Percentiles rank a stretch among this genome's conserved stretches.
These are phyloP conservation scores for Chloropsis hardwickii DNA, from an alignment of 2,113 vertebrate species.

Conservation along the genomic window DNA sequence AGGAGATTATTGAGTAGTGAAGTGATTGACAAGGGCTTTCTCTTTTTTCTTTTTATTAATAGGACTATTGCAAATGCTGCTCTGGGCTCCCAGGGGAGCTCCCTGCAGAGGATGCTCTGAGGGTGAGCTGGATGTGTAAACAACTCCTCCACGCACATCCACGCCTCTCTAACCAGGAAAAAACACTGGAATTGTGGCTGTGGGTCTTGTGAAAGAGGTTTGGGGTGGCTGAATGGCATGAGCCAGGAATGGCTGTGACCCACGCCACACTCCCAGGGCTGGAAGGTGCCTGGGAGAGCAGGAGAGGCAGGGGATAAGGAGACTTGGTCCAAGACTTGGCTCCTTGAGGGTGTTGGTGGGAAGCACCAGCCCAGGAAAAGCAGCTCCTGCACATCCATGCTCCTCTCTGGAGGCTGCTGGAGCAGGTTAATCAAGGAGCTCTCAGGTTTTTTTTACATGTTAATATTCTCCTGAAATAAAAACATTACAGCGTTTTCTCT, in stretches of 20 bases:
- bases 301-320: fast-evolving
- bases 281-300: not conserved
- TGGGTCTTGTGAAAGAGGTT: not conserved
- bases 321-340: no score
- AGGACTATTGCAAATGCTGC: not conserved
- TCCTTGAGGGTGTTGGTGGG: not conserved
- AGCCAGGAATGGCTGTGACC: not conserved
- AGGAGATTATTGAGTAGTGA: not conserved
- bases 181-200: not conserved
- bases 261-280: not conserved
- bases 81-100: not conserved
- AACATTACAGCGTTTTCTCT: conserved; percentile 45
- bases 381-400: not conserved
- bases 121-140: not conserved
- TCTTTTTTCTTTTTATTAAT: not conserved
- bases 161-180: not conserved
- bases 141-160: not conserved
- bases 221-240: not conserved
- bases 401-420: not conserved
- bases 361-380: not conserved
- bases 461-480: conserved; percentile 46
- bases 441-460: conserved; percentile 27
- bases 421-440: conserved; percentile 50
- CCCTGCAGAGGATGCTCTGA: not conserved
- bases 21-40: not conserved